Evolutionary conservation across 1,140 invertebrate species (phyloP), one percentile per base, ranked within the genome.

Genomic region (Hylyphantes graminicola): DNA sequence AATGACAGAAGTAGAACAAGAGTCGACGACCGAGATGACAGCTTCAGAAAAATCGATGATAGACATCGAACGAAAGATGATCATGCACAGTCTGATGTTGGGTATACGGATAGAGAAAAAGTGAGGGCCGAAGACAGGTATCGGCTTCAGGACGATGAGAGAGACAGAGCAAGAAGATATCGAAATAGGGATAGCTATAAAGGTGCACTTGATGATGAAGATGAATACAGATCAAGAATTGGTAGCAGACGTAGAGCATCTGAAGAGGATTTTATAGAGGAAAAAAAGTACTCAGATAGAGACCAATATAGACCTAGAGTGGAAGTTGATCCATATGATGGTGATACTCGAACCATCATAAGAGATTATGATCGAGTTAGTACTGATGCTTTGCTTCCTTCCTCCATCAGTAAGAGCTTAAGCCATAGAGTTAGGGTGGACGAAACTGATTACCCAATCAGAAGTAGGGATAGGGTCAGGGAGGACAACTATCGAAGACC

Each of bases 401-500:
- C n/a, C 5, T 19, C 53, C 7, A 55, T 57, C 7, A 55, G 72
- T 7, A 74, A 57, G 11, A 12, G 17, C 13, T 5, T 12, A 8
- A 74, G 54, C 12, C 13, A 21, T 6, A 53, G 55, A 17, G 17
- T 9, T 12, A 67, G 17, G 35, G 65, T 35, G 4, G 70, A 73
- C 13, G 2, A 21, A 0, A 9, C 72, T 11, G 17, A 74, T 21
- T 19, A 74, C 10, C n/a, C 35, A 9, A n/a, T 9, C n/a, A 19
- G 2, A 9, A 55, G 57, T 74, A 35, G 72, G 17, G 21, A 74
- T 64, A 13, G 5, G 8, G 15, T 63, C 15, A 50, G 51, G 55
- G 74, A 76, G 4, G 74, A 76, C 12, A 21, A 64, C n/a, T 76
- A 64, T 64, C 35, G 59, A 53, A 64, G 57, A 55, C 51, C 63